A percentile compares a stretch with the other conserved stretches of the same genome.
Conservation (phyloP, 2,888 invertebrate genomes). For the Helicoverpa assulta region DNA sequence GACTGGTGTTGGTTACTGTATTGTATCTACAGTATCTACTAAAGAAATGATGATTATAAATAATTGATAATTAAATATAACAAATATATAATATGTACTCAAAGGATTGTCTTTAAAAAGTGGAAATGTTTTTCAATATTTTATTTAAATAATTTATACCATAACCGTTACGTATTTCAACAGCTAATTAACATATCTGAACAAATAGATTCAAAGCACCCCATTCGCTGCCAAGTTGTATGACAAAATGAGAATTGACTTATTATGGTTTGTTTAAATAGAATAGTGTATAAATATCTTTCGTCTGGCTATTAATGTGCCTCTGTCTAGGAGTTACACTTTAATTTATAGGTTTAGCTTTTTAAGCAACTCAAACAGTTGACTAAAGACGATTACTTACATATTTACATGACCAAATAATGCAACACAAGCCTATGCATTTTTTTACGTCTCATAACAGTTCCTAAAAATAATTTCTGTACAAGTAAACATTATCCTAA, state of each 20-base stretch:
- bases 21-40: too few relatives aligned
- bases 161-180: background rate
- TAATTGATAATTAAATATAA: too few relatives aligned
- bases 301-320: conserved; percentile 24
- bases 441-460: too few relatives aligned
- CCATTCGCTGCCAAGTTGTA: conserved; percentile 33
- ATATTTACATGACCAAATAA: too few relatives aligned
- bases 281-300: conserved; percentile 36
- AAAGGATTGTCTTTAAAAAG: too few relatives aligned
- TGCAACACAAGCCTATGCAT: too few relatives aligned
- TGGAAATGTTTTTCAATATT: background rate
- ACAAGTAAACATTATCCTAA: too few relatives aligned
- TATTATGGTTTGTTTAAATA: conserved; percentile 42
- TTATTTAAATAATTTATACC: background rate
- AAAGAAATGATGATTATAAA: too few relatives aligned
- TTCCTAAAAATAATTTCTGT: too few relatives aligned
- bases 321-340: background rate
- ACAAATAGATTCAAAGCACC: conserved; percentile 4
- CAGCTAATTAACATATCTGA: background rate
- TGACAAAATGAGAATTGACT: conserved; percentile 51
- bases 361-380: conserved; percentile 30
- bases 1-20: too few relatives aligned
- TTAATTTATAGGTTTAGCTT: conserved; percentile 36
- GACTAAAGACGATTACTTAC: conserved; percentile 1
- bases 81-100: too few relatives aligned